Evolutionary conservation across 2,797 vertebrate genomes (phyloP).

Genomic region (Threskiornis aethiopicus): DNA sequence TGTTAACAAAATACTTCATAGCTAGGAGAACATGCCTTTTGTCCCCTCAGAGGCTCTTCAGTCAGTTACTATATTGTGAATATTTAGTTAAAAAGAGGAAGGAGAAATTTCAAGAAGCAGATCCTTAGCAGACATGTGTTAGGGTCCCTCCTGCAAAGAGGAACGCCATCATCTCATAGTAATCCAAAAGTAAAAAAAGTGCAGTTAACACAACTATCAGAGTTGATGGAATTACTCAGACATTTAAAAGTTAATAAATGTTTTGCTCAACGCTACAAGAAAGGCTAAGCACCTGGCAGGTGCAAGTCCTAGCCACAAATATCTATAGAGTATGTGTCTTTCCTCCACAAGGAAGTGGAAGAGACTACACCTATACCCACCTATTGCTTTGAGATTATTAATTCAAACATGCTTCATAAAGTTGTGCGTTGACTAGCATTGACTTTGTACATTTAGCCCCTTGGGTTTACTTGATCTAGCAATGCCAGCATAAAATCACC

Average conservation of each 20-base stretch:
- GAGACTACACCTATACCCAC: neutral
- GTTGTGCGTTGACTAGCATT: neutral
- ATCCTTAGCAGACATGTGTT: rapidly evolving
- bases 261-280: neutral
- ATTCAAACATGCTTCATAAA: neutral
- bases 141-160: neutral
- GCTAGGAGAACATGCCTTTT: neutral
- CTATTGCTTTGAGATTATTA: neutral
- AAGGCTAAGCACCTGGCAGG: rapidly evolving
- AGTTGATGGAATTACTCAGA: neutral
- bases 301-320: neutral
- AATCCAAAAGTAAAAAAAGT: neutral
- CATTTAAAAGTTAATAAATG: neutral
- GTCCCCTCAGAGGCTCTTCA: neutral
- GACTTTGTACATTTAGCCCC: neutral
- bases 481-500: neutral
- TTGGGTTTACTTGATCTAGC: neutral
- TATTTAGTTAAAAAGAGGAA: neutral
- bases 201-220: neutral
- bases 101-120: neutral
- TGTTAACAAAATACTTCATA: neutral
- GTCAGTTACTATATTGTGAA: neutral
- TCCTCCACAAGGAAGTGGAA: neutral
- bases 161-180: neutral
- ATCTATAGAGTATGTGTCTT: too few relatives aligned